phyloP scores from a whole-genome alignment of 2,888 invertebrate genomes.

The Chironomus tentans region DNA sequence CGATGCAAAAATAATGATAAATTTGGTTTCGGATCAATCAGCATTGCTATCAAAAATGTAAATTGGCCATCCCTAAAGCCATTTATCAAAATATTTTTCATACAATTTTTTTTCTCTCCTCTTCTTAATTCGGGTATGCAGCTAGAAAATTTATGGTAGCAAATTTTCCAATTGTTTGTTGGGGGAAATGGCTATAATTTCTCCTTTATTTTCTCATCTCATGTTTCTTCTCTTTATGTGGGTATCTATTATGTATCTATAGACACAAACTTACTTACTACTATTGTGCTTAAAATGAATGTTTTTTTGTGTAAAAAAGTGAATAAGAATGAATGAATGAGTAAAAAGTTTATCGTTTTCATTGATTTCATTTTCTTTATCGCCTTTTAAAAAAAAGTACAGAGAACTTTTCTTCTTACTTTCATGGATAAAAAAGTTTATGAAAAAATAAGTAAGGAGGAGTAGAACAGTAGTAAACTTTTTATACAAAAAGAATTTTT shows the following conservation, averaged over 20 bases:
- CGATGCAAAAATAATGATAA: conserved; percentile 13
- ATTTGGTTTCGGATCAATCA: conserved; percentile 23
- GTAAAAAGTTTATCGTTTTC: neutral
- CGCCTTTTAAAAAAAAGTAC: neutral
- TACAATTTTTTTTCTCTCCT: neutral
- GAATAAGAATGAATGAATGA: neutral
- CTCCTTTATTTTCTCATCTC: neutral
- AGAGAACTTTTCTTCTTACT: neutral
- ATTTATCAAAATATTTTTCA: conserved; percentile 16
- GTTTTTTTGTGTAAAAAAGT: neutral
- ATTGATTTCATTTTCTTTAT: conserved; percentile 11
- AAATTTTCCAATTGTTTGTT: conserved; percentile 1
- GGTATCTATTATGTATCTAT: neutral
- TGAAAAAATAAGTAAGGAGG: neutral
- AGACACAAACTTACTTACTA: neutral
- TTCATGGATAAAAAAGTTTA: neutral
- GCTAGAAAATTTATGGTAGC: neutral
- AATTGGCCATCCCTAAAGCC: conserved; percentile 21
- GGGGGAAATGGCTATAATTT: neutral
- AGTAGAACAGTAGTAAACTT: neutral
- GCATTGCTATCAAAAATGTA: conserved; percentile 18
- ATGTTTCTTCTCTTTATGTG: neutral
- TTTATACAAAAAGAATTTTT: neutral
- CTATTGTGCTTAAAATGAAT: neutral
- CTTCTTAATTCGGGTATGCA: neutral